Conservation (phyloP, 37 sponge, comb jelly and placozoan species). For the Halichondria panicea region DNA sequence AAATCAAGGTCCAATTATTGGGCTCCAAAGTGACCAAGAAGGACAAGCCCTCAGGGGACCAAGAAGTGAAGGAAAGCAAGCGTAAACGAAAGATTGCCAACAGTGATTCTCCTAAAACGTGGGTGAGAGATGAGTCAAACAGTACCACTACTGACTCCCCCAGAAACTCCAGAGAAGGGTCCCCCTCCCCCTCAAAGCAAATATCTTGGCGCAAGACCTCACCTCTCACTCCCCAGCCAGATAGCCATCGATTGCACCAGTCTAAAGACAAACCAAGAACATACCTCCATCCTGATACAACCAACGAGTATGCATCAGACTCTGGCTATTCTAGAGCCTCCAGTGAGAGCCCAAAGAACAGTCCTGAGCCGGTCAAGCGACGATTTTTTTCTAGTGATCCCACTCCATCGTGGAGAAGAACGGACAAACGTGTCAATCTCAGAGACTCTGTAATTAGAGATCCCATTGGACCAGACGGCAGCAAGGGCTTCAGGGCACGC, state of each 20-base stretch:
- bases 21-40: too few species aligned
- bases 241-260: too few species aligned
- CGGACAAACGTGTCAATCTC: not conserved
- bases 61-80: too few species aligned
- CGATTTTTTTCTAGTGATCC: conserved; percentile 16
- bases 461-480: conserved; percentile 90
- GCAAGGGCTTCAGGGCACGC: conserved; percentile 86
- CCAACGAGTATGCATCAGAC: conserved; percentile 47
- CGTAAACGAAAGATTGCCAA: too few species aligned
- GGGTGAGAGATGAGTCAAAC: too few species aligned
- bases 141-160: too few species aligned
- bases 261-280: not conserved
- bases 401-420: not conserved
- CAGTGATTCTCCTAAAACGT: too few species aligned
- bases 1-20: conserved; percentile 46
- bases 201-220: not conserved
- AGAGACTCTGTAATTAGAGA: conserved; percentile 54
- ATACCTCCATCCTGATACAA: conserved; percentile 22
- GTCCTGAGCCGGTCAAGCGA: conserved; percentile 43
- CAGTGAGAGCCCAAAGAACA: conserved; percentile 54
- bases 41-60: too few species aligned
- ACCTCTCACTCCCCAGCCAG: too few species aligned
- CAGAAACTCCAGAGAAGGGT: not conserved
- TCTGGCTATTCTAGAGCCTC: conserved; percentile 39
- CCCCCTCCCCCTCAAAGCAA: not conserved